Conservation (phyloP, 1,140 invertebrate genomes). For the Rhopalosiphum maidis region DNA sequence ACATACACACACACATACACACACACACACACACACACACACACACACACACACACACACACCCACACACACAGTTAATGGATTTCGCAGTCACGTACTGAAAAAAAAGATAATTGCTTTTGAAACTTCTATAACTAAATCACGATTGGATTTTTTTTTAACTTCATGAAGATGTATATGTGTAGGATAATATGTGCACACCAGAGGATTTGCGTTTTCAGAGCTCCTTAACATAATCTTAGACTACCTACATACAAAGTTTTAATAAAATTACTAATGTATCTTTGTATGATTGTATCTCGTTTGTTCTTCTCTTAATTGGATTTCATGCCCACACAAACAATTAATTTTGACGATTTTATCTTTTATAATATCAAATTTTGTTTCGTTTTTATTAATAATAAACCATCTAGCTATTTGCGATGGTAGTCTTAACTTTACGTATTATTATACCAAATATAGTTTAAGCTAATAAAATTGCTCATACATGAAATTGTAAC, state of each 20-base stretch:
- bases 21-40: background rate
- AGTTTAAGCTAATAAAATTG: background rate
- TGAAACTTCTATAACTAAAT: slow-evolving; percentile 18
- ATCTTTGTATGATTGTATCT: background rate
- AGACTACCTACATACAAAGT: background rate
- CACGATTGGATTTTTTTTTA: background rate
- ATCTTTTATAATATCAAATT: background rate
- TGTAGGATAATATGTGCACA: background rate
- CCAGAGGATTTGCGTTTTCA: background rate
- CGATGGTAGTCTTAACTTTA: no score
- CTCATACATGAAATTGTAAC: background rate
- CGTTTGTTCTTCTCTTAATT: background rate
- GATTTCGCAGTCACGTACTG: background rate
- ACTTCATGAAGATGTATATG: background rate
- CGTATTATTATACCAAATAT: background rate
- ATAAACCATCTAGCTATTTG: no score
- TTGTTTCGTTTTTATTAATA: background rate
- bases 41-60: background rate
- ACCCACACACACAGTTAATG: background rate
- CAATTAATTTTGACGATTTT: background rate
- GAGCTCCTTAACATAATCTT: background rate
- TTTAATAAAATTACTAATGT: background rate
- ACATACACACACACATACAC: background rate
- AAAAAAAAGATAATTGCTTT: background rate
- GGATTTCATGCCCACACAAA: background rate